Evolutionary conservation across 2,888 invertebrate genomes (phyloP).

Genomic region (Ecliptopera silaceata): DNA sequence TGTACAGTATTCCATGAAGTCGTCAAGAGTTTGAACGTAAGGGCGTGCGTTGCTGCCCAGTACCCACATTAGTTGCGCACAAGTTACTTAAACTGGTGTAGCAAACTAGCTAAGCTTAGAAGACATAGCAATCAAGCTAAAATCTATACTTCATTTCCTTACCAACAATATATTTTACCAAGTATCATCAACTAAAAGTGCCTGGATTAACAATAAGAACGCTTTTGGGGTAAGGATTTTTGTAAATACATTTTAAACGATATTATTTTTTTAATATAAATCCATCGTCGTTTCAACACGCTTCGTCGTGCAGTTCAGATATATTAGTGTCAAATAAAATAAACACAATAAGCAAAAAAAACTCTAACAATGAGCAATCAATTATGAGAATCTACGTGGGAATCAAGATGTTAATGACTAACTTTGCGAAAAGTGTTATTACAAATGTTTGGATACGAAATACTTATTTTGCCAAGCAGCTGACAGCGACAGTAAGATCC

Average conservation of each 20-base stretch:
- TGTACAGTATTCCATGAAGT: conserved; percentile 61
- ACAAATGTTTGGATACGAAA: neutral
- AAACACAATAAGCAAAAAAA: neutral
- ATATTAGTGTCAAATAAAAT: neutral
- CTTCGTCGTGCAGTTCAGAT: too few relatives aligned
- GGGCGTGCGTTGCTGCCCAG: conserved; percentile 45
- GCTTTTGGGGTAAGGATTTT: too few relatives aligned
- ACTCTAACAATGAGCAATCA: neutral
- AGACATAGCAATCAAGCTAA: neutral
- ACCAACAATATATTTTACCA: too few relatives aligned
- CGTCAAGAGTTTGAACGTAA: conserved; percentile 33
- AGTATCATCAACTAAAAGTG: too few relatives aligned
- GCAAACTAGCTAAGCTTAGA: conserved; percentile 4
- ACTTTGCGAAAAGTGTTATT: neutral
- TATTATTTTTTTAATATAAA: too few relatives aligned
- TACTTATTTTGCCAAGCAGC: neutral
- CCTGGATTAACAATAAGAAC: too few relatives aligned
- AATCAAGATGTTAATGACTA: neutral
- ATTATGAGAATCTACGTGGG: neutral
- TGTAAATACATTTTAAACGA: too few relatives aligned
- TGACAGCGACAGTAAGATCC: neutral
- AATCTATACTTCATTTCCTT: too few relatives aligned
- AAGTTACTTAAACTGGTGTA: conserved; percentile 44
- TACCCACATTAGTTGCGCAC: conserved; percentile 50
- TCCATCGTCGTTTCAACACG: too few relatives aligned